A percentile compares a stretch with the other conserved stretches of the same genome.
phyloP scores from a whole-genome alignment of 1,140 invertebrate species.

The Arion vulgaris region DNA sequence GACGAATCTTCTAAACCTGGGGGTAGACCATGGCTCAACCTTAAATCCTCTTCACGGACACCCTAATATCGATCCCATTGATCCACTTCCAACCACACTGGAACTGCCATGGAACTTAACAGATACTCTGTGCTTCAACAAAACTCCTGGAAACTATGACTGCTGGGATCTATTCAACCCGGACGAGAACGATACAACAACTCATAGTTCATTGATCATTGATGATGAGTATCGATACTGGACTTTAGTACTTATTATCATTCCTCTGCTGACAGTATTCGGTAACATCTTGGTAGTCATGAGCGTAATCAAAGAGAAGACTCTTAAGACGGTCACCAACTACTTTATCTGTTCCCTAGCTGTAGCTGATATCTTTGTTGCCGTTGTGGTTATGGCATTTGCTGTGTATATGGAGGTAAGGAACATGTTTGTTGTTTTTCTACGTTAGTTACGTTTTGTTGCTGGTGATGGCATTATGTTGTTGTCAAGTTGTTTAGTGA shows the following conservation, averaged over 20 bases:
- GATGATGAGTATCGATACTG: slow-evolving; percentile 78
- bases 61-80: neutral
- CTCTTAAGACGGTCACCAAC: slow-evolving; percentile 91
- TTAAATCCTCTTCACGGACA: neutral
- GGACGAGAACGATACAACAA: slow-evolving; percentile 24
- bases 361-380: slow-evolving; percentile 96
- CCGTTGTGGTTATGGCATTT: slow-evolving; percentile 97
- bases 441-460: no score
- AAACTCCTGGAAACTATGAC: neutral
- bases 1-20: neutral
- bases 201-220: neutral
- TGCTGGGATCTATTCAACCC: slow-evolving; percentile 34
- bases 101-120: neutral
- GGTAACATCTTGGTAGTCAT: slow-evolving; percentile 97
- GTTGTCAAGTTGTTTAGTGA: no score
- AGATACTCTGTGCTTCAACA: slow-evolving; percentile 18
- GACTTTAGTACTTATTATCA: slow-evolving; percentile 88
- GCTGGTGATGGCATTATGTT: no score
- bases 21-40: neutral
- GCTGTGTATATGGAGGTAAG: slow-evolving; percentile 97
- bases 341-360: slow-evolving; percentile 98
- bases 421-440: neutral
- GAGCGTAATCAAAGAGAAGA: slow-evolving; percentile 90
- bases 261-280: slow-evolving; percentile 94
- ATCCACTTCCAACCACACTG: neutral